Percentiles rank a stretch among this genome's conserved stretches.
Conservation (phyloP, 2,113 vertebrate genomes). For the Artemisiospiza belli region DNA sequence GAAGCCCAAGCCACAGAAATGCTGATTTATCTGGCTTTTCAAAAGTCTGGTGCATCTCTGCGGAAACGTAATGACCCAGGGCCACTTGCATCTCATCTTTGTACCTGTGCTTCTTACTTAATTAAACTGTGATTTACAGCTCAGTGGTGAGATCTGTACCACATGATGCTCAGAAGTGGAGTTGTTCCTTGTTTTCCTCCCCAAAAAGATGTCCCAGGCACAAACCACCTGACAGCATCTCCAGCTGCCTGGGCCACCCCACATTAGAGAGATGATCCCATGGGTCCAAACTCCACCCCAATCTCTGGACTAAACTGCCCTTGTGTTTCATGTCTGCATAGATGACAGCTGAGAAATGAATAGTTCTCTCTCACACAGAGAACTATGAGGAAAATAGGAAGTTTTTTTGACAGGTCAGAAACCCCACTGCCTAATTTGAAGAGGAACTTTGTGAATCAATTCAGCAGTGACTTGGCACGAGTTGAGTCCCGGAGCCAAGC, state of each 20-base stretch:
- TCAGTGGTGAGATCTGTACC: neutral
- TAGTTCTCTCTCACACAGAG: too few species aligned
- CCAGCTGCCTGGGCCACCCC: neutral
- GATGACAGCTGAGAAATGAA: neutral
- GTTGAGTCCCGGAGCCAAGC: neutral
- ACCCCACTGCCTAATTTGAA: neutral
- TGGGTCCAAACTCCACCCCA: neutral
- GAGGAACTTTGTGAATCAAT: neutral
- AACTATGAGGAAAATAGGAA: neutral
- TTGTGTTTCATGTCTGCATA: neutral
- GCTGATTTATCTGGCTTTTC: neutral
- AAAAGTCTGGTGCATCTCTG: neutral
- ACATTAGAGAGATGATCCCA: accelerated
- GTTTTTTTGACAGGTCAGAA: neutral
- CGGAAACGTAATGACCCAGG: neutral
- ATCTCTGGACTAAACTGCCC: neutral
- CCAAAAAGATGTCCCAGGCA: neutral
- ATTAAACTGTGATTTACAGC: neutral
- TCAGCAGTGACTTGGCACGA: neutral
- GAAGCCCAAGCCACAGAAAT: neutral
- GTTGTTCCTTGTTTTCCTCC: neutral
- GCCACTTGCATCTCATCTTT: neutral
- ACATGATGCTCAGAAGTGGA: neutral
- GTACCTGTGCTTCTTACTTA: neutral
- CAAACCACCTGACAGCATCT: neutral